A percentile compares a stretch with the other conserved stretches of the same genome.
Conservation (phyloP, 2,888 invertebrate genomes). For the Ochlodes sylvanus region DNA sequence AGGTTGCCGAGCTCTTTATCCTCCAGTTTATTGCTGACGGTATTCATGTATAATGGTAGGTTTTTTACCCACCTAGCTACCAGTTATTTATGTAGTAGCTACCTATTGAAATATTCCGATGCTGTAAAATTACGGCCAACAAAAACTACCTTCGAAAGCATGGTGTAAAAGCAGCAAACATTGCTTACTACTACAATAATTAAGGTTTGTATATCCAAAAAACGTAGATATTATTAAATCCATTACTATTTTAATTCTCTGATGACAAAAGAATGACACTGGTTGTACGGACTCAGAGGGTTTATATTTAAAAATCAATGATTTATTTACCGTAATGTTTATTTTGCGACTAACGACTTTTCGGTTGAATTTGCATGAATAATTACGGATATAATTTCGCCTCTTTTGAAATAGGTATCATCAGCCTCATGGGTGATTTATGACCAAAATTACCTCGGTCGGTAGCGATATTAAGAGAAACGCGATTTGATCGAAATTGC, state of each 20-base stretch:
- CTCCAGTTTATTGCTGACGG: no score
- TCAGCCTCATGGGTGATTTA: slow-evolving; percentile 61
- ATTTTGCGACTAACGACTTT: slow-evolving; percentile 36
- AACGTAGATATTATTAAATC: slow-evolving; percentile 1
- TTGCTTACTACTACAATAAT: no score
- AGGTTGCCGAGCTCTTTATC: no score
- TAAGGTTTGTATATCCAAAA: no score
- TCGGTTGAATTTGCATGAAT: slow-evolving; percentile 36
- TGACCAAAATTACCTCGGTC: slow-evolving; percentile 53
- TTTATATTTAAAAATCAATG: slow-evolving; percentile 41
- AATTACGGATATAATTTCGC: slow-evolving; percentile 48
- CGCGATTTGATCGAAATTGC: slow-evolving; percentile 28
- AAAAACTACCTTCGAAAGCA: no score
- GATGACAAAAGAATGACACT: background rate
- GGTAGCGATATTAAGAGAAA: slow-evolving; percentile 38
- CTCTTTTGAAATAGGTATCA: slow-evolving; percentile 59
- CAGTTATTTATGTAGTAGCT: no score
- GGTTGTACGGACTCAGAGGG: slow-evolving; percentile 48
- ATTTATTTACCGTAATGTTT: slow-evolving; percentile 35
- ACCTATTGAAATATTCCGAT: no score
- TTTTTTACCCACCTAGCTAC: no score
- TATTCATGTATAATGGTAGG: no score
- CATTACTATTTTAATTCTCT: slow-evolving; percentile 47
- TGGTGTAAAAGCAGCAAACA: no score
- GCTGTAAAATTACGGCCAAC: no score